Percentiles rank a stretch among this genome's conserved stretches.
Evolutionary conservation across 2,797 vertebrate genomes (phyloP).

Genomic region (Gymnoscopelus braueri): DNA sequence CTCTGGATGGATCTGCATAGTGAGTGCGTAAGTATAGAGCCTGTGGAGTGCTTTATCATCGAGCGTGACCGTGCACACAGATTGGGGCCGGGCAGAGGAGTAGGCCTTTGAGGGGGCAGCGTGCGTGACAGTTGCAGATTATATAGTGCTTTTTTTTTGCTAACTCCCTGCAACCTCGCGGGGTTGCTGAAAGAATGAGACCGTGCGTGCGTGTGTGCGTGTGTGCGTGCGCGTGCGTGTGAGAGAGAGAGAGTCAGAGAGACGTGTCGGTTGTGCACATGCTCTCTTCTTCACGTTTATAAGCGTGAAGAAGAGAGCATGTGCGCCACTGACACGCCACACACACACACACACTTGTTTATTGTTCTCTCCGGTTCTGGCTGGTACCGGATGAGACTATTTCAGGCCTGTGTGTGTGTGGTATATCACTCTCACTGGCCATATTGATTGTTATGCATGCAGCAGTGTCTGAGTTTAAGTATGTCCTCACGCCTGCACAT

Average conservation of each 20-base stretch:
- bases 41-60: constrained; percentile 33
- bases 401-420: constrained; percentile 31
- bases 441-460: background rate
- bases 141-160: constrained; percentile 23
- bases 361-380: constrained; percentile 60
- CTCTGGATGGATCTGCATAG: constrained; percentile 42
- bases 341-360: constrained; percentile 10
- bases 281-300: constrained; percentile 31
- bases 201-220: constrained; percentile 1
- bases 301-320: constrained; percentile 35
- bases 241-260: constrained; percentile 27
- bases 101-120: constrained; percentile 12
- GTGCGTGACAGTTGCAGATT: constrained; percentile 33
- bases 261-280: constrained; percentile 54
- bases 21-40: constrained; percentile 36
- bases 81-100: constrained; percentile 28
- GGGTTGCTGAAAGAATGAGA: constrained; percentile 35
- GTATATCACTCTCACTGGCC: constrained; percentile 32
- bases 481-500: background rate
- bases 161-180: constrained; percentile 32
- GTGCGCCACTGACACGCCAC: constrained; percentile 40
- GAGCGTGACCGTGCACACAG: constrained; percentile 25
- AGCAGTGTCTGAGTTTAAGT: constrained; percentile 10
- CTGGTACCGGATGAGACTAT: constrained; percentile 62
- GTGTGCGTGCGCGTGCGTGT: too few relatives aligned